These are phyloP conservation scores for Lytechinus pictus DNA, from an alignment of 35 echinoderm and acorn worm species.

Conservation along the genomic window DNA sequence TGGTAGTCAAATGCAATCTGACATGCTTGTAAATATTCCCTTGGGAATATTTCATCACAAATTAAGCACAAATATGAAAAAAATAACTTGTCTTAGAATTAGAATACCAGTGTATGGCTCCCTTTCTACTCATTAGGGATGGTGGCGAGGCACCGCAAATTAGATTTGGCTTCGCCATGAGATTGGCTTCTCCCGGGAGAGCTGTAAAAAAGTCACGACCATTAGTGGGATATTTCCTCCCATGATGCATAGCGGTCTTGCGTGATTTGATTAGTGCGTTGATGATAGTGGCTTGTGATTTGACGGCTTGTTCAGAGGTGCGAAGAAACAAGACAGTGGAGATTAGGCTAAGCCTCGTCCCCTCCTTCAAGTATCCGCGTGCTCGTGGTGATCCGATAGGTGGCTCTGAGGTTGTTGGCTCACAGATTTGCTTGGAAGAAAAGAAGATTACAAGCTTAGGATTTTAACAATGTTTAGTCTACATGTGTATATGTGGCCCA, in stretches of 20 bases:
- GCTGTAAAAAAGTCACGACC: slow-evolving; percentile 22
- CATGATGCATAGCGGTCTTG: neutral
- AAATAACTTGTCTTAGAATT: neutral
- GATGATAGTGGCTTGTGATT: neutral
- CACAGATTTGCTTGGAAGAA: neutral
- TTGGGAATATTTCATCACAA: too few species aligned
- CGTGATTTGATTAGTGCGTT: slow-evolving; percentile 23
- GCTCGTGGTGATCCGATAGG: neutral
- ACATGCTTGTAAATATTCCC: too few species aligned
- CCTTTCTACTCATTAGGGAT: neutral
- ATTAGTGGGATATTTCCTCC: slow-evolving; percentile 6
- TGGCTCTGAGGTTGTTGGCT: neutral
- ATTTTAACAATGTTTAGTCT: neutral
- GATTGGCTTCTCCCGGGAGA: neutral
- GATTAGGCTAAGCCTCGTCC: neutral
- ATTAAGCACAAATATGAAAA: too few species aligned
- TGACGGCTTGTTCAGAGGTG: slow-evolving; percentile 16
- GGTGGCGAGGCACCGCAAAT: neutral
- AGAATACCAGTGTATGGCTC: neutral
- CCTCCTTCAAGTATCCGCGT: neutral
- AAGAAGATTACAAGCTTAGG: neutral
- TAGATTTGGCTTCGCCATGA: neutral
- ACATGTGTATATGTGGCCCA: neutral
- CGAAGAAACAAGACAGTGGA: neutral
- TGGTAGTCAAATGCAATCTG: too few species aligned